Percentiles rank a stretch among this genome's conserved stretches.
These are phyloP conservation scores for Anolis sagrei DNA, from an alignment of 2,113 vertebrate genomes.

Conservation along the genomic window DNA sequence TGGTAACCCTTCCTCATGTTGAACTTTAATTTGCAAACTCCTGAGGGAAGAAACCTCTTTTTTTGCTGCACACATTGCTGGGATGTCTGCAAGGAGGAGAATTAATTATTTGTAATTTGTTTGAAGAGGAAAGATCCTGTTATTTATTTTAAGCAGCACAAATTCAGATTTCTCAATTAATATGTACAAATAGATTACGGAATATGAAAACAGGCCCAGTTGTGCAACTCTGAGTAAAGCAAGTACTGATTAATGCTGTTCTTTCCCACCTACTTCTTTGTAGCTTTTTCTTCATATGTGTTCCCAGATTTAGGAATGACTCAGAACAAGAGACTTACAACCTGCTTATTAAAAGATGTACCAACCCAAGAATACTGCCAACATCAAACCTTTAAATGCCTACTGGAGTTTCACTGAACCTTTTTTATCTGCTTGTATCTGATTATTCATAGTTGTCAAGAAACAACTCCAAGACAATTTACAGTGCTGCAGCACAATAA, in stretches of 20 bases:
- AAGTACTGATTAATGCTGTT: neutral
- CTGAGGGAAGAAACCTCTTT: neutral
- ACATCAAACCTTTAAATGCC: neutral
- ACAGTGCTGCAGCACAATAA: neutral
- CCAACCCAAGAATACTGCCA: constrained; percentile 4
- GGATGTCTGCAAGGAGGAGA: neutral
- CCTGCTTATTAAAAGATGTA: constrained; percentile 66
- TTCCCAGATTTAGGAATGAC: constrained; percentile 35
- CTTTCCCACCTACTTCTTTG: constrained; percentile 14
- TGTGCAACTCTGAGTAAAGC: neutral
- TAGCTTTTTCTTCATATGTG: neutral
- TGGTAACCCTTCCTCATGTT: neutral
- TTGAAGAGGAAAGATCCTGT: neutral
- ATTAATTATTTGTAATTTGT: too few relatives aligned
- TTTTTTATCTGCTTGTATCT: constrained; percentile 3
- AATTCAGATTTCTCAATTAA: neutral
- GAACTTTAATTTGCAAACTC: neutral
- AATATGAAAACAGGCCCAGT: constrained; percentile 13
- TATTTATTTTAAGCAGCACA: neutral
- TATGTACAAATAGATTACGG: constrained; percentile 10
- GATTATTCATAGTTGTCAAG: neutral
- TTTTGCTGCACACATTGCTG: neutral
- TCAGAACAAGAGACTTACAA: constrained; percentile 49
- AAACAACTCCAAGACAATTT: neutral
- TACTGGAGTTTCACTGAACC: constrained; percentile 46